These are phyloP conservation scores for Dendrophyllia cribrosa DNA, from an alignment of 64 coral and sea anemone genomes.

Conservation along the genomic window DNA sequence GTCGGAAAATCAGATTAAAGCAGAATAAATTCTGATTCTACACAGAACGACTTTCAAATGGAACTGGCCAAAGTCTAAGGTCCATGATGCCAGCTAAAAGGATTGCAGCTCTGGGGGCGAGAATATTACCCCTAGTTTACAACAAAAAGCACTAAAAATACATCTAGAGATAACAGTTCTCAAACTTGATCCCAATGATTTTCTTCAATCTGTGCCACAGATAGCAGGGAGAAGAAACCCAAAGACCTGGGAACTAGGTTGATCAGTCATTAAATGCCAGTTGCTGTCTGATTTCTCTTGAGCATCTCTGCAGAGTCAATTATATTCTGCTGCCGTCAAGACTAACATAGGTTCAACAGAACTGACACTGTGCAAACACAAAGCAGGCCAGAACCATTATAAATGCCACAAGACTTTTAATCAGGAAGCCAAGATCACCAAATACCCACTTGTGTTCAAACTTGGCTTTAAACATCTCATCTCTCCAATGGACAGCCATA, in stretches of 20 bases:
- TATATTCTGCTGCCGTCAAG: neutral
- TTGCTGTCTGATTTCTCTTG: constrained; percentile 1
- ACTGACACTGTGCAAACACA: neutral
- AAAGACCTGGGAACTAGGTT: neutral
- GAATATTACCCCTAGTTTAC: neutral
- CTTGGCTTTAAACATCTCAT: neutral
- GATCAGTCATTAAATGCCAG: neutral
- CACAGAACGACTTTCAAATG: no score
- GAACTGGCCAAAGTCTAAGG: no score
- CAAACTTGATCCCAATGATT: neutral
- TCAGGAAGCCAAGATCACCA: neutral
- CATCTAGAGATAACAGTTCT: neutral
- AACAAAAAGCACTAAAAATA: constrained; percentile 12
- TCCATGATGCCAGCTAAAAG: no score
- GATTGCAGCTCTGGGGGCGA: no score
- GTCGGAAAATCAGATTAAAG: no score
- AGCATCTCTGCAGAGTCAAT: no score
- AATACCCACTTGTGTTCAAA: constrained; percentile 5
- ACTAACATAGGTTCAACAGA: neutral
- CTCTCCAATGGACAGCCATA: constrained; percentile 13
- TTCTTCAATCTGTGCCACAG: neutral
- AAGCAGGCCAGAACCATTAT: constrained; percentile 1
- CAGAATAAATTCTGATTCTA: no score
- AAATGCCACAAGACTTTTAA: neutral
- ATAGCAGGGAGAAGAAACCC: neutral